These are phyloP conservation scores for Lepilemur ruficaudatus DNA, from an alignment of 2,797 vertebrate species.

Conservation along the genomic window DNA sequence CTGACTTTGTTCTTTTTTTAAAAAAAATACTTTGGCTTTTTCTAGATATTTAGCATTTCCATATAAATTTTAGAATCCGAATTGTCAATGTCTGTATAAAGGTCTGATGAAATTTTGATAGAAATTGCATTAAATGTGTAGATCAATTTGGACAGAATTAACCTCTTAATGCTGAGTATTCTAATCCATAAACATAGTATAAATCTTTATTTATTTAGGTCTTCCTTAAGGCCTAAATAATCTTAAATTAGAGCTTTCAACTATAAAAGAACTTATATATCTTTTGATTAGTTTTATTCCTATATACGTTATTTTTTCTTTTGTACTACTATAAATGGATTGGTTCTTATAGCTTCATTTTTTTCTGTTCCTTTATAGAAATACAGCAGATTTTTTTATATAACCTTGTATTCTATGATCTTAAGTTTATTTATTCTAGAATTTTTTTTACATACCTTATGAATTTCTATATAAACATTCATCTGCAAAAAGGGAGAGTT, in stretches of 20 bases:
- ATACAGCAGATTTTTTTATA: not conserved
- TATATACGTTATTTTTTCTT: not conserved
- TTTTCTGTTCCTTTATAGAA: not conserved
- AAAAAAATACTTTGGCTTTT: not conserved
- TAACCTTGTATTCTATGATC: not conserved
- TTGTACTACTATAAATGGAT: not conserved
- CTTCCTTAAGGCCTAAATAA: not conserved
- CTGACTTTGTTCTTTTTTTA: not conserved
- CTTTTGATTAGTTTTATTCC: conserved; percentile 29
- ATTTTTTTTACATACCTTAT: not conserved
- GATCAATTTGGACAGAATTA: not conserved
- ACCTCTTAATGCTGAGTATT: not conserved
- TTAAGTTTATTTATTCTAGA: not conserved
- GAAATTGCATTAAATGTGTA: not conserved
- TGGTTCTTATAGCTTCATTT: not conserved
- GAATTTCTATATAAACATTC: not conserved
- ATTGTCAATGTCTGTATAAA: not conserved
- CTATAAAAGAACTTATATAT: not conserved
- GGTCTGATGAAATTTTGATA: not conserved
- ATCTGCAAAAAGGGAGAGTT: not conserved
- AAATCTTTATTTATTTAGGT: not conserved
- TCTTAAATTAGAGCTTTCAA: not conserved
- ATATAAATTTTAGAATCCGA: not conserved
- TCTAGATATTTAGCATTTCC: not conserved
- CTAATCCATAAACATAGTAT: not conserved